phyloP scores from a whole-genome alignment of 2,888 invertebrate species.

The Trichacis sp. region DNA sequence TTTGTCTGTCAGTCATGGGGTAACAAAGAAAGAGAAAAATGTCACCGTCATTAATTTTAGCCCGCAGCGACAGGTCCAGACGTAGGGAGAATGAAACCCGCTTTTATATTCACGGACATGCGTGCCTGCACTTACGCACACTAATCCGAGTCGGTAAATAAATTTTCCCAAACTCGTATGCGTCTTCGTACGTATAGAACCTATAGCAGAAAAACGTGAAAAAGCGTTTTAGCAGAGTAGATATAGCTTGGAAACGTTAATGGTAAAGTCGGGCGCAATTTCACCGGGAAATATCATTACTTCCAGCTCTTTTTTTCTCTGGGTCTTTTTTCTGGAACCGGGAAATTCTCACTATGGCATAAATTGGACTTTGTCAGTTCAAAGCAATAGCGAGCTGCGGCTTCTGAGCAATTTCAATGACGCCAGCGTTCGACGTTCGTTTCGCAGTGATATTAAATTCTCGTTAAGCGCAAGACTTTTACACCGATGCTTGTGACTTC shows the following conservation, averaged over 20 bases:
- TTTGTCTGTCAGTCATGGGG: not conserved
- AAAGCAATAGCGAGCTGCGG: not conserved
- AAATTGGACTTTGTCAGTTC: slow-evolving; percentile 12
- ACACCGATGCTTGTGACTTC: not conserved
- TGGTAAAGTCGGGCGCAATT: slow-evolving; percentile 15
- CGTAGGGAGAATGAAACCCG: slow-evolving; percentile 3
- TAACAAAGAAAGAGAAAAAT: slow-evolving; percentile 8
- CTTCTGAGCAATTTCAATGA: not conserved
- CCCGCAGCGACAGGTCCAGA: not conserved
- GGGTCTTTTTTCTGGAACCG: not conserved
- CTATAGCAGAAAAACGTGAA: slow-evolving; percentile 2
- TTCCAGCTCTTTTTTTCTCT: not conserved
- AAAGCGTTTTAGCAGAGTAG: slow-evolving; percentile 20
- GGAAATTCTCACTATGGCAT: not conserved
- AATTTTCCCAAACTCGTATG: slow-evolving; percentile 10
- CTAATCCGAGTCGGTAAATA: slow-evolving; percentile 8
- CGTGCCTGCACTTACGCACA: slow-evolving; percentile 21
- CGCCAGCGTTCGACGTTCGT: not conserved
- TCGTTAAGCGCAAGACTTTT: slow-evolving; percentile 14
- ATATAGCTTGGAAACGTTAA: slow-evolving; percentile 15
- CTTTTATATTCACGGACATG: slow-evolving; percentile 16
- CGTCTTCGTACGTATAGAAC: slow-evolving; percentile 7
- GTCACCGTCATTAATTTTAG: slow-evolving; percentile 16
- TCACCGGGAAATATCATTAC: slow-evolving; percentile 27
- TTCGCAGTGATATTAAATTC: slow-evolving; percentile 23